Percentiles rank a stretch among this genome's conserved stretches.
These are phyloP conservation scores for Esox niger DNA, from an alignment of 2,113 vertebrate genomes.

Conservation along the genomic window DNA sequence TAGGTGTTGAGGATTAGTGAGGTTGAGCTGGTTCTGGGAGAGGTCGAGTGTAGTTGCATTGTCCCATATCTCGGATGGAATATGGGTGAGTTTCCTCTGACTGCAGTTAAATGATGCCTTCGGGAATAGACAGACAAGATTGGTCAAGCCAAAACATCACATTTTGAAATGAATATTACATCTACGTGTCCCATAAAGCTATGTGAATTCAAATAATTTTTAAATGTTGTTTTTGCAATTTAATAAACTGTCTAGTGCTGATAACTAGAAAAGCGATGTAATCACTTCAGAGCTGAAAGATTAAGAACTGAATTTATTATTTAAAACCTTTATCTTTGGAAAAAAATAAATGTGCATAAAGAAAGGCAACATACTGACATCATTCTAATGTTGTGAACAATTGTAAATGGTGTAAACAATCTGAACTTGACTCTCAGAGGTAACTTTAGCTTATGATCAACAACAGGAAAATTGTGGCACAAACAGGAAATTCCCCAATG, in stretches of 20 bases:
- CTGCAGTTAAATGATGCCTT: constrained; percentile 53
- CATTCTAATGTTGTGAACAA: constrained; percentile 31
- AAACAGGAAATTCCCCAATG: constrained; percentile 66
- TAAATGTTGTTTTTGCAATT: constrained; percentile 28
- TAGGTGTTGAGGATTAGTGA: constrained; percentile 61
- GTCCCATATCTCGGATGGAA: constrained; percentile 35
- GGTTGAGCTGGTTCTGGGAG: constrained; percentile 56
- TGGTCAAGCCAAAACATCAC: neutral
- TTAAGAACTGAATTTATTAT: constrained; percentile 36
- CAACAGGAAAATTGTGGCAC: constrained; percentile 63
- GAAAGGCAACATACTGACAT: constrained; percentile 7
- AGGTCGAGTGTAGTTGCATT: constrained; percentile 57
- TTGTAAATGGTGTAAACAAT: constrained; percentile 28
- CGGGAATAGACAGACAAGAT: constrained; percentile 8
- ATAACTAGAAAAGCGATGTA: constrained; percentile 29
- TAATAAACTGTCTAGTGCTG: constrained; percentile 25
- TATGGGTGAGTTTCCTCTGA: constrained; percentile 44
- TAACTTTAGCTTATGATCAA: constrained; percentile 37
- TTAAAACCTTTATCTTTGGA: constrained; percentile 40
- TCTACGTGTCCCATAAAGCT: neutral
- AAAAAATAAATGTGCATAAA: constrained; percentile 27
- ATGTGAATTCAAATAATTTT: neutral
- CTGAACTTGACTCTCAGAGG: constrained; percentile 27
- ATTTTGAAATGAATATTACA: no score
- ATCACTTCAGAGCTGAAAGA: constrained; percentile 46